Conservation (phyloP, 1,140 invertebrate species). For the Ceratoteleas bidentatus region DNA sequence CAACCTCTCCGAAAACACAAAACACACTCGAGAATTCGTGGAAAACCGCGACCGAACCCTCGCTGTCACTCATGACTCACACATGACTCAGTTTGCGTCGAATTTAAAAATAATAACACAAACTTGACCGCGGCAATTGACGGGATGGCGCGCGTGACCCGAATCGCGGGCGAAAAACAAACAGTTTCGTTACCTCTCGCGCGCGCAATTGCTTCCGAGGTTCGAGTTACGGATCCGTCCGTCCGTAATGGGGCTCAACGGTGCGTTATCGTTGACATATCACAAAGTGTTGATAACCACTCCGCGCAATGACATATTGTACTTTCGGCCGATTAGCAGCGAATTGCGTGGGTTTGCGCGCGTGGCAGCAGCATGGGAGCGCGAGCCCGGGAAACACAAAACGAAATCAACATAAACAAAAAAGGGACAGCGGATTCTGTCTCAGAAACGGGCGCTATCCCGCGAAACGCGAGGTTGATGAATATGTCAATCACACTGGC, state of each 20-base stretch:
- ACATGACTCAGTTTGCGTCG: conserved; percentile 16
- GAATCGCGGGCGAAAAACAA: conserved; percentile 5
- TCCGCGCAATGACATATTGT: conserved; percentile 42
- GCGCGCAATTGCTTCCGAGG: conserved; percentile 1
- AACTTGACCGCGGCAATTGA: not conserved
- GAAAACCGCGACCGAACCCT: not conserved
- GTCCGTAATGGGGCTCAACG: not conserved
- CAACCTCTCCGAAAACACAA: too few species aligned
- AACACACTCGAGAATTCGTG: not conserved
- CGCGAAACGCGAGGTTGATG: conserved; percentile 28
- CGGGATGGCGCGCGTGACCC: not conserved
- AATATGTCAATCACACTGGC: conserved; percentile 45
- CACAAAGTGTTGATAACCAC: conserved; percentile 50
- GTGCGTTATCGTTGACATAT: conserved; percentile 49
- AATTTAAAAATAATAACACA: conserved; percentile 16
- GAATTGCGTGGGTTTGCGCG: conserved; percentile 4
- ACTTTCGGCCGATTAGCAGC: conserved; percentile 10
- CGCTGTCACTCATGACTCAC: conserved; percentile 17
- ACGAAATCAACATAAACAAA: conserved; percentile 34
- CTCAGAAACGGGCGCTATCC: conserved; percentile 18
- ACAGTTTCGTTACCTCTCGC: conserved; percentile 8
- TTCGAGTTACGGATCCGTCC: conserved; percentile 11
- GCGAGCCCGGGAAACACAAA: conserved; percentile 3
- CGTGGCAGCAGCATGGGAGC: conserved; percentile 16
- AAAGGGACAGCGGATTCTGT: conserved; percentile 12